These are phyloP conservation scores for Acyrthosiphon pisum DNA, from an alignment of 1,140 invertebrate species.

Conservation along the genomic window DNA sequence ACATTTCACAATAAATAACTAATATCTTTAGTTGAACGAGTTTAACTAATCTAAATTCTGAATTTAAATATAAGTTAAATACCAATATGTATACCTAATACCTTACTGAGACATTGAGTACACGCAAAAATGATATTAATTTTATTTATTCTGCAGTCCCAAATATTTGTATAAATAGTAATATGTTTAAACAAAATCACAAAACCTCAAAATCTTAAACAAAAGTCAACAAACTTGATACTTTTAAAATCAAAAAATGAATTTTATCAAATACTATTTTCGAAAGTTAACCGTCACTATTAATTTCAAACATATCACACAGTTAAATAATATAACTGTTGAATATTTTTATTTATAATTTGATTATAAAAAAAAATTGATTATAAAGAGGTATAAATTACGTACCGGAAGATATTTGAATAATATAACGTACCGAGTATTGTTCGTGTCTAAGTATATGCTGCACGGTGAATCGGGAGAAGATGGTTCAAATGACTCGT, in stretches of 20 bases:
- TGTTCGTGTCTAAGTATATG: constrained; percentile 11
- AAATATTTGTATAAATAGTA: too few species aligned
- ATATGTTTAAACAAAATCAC: too few species aligned
- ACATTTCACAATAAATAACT: background rate
- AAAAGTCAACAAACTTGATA: too few species aligned
- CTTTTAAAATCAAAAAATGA: background rate
- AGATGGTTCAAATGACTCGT: background rate
- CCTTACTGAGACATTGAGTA: background rate
- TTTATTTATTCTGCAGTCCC: background rate
- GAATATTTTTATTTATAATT: too few species aligned
- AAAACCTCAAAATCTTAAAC: too few species aligned
- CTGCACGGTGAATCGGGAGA: constrained; percentile 46
- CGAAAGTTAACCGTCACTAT: background rate
- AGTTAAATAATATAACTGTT: too few species aligned
- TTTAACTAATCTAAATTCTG: background rate
- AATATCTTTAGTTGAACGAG: background rate
- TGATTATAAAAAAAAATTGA: too few species aligned
- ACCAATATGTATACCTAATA: background rate
- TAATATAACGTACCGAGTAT: constrained; percentile 37
- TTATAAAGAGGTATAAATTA: background rate
- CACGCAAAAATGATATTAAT: background rate
- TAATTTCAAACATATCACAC: background rate
- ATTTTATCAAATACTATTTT: background rate
- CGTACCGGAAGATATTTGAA: constrained; percentile 17
- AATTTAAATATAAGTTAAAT: background rate